Evolutionary conservation across 2,888 invertebrate genomes (phyloP).

Genomic region (Mycogona germanica): DNA sequence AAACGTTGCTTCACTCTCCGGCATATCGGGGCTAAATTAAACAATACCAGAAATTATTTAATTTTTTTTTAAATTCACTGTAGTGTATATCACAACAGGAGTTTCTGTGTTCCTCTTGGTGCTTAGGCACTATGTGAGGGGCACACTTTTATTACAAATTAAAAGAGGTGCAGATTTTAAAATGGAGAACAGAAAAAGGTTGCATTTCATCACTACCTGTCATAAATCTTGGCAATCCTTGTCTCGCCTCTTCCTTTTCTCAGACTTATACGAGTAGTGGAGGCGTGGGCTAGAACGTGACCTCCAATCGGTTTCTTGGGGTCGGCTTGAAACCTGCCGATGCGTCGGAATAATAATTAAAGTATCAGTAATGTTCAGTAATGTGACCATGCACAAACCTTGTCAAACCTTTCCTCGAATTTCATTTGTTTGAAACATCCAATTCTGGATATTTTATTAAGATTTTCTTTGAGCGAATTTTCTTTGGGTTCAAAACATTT

Average conservation of each 20-base stretch:
- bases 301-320: conserved; percentile 70
- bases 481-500: too few relatives aligned
- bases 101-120: too few relatives aligned
- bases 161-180: background rate
- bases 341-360: conserved; percentile 2
- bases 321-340: conserved; percentile 45
- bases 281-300: conserved; percentile 67
- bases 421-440: background rate
- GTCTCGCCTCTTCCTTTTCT: conserved; percentile 59
- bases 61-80: background rate
- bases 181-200: background rate
- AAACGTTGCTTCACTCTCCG: conserved; percentile 66
- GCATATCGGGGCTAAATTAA: conserved; percentile 51
- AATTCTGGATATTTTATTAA: background rate
- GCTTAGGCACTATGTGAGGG: too few relatives aligned
- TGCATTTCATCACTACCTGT: conserved; percentile 43
- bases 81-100: too few relatives aligned
- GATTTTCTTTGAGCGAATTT: too few relatives aligned
- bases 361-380: background rate
- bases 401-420: background rate
- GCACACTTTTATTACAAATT: too few relatives aligned
- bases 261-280: conserved; percentile 58
- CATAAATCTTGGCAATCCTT: conserved; percentile 64
- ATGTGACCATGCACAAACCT: too few relatives aligned
- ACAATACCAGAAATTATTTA: conserved; percentile 17